Base-by-base conservation (phyloP, 1,140 invertebrate genomes). In the Parasteatoda tepidariorum region DNA sequence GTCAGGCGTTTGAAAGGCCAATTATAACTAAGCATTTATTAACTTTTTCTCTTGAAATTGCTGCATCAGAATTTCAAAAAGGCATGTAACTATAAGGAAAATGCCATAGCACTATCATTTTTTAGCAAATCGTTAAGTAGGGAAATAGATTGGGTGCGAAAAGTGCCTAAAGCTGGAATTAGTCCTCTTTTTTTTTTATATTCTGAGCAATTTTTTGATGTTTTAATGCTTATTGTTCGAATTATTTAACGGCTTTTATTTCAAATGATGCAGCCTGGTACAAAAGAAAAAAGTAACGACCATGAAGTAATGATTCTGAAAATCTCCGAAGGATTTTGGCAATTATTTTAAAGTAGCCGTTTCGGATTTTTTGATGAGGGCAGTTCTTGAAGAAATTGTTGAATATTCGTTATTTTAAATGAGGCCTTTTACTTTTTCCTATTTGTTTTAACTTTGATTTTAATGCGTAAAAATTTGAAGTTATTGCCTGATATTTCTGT, bases 21-120 rank as follows among this genome's bases (percentile, higher is more conserved):
- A 67, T 67, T 67, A 41, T 22, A 22, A 67, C 34, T 67, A 3
- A 7, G 64, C 64, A 22, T 38, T 41, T 34, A 67, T 67, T 67
- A 67, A 67, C 64, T 34, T 18, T 4, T 48, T 0, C 18, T 48
- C 64, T 24, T 38, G 34, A 38, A 67, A 33, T 33, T 41, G 64
- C 64, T 67, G 64, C 22, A 22, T n/a, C n/a, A 41, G 64, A 31
- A 67, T 34, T n/a, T 67, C 15, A 67, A 28, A 33, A n/a, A n/a
- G n/a, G n/a, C n/a, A n/a, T n/a, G n/a, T n/a, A n/a, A n/a, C n/a
- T n/a, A n/a, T n/a, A n/a, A n/a, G n/a, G n/a, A 26, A 67, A 67
- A 67, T 67, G 31, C 41, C 64, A 67, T 67, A 38, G n/a, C n/a
- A 67, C 64, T 38, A 67, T 67, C 64, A 67, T 67, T 67, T 67